Percentiles rank a stretch among this genome's conserved stretches.
phyloP scores from a whole-genome alignment of 2,888 invertebrate genomes.

The Bursaphelenchus okinawaensis region DNA sequence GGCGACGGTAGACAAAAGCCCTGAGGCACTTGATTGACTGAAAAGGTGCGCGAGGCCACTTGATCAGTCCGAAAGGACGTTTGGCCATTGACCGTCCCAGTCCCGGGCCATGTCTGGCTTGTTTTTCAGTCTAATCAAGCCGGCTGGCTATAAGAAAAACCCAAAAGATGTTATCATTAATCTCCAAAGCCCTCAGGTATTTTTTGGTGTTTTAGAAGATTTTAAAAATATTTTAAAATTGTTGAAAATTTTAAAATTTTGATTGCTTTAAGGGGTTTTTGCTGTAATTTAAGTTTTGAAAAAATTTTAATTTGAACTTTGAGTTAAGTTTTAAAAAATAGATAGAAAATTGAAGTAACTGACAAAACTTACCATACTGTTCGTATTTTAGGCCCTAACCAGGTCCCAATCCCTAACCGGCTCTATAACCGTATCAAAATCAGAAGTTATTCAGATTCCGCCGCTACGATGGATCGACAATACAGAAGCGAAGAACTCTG shows the following conservation, averaged over 20 bases:
- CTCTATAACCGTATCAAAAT: neutral
- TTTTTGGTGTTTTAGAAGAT: too few relatives aligned
- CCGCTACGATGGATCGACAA: constrained; percentile 7
- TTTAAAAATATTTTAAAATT: too few relatives aligned
- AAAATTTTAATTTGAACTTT: neutral
- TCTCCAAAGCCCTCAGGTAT: neutral
- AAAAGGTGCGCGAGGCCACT: neutral
- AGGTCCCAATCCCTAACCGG: neutral
- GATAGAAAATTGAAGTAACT: neutral
- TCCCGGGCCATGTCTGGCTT: neutral
- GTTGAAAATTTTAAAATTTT: too few relatives aligned
- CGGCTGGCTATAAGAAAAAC: too few relatives aligned
- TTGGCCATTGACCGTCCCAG: neutral
- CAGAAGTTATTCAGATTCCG: neutral
- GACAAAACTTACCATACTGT: neutral
- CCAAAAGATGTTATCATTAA: neutral
- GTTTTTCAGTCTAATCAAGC: neutral
- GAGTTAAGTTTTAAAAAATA: neutral
- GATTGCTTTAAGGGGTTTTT: neutral
- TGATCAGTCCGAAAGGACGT: neutral
- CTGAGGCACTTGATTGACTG: neutral
- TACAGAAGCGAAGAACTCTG: constrained; percentile 26
- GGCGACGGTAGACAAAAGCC: too few relatives aligned
- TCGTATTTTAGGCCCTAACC: neutral
- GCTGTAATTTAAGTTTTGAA: neutral